These are phyloP conservation scores for Eugnorisma glareosa DNA, from an alignment of 2,888 invertebrate species.

Conservation along the genomic window DNA sequence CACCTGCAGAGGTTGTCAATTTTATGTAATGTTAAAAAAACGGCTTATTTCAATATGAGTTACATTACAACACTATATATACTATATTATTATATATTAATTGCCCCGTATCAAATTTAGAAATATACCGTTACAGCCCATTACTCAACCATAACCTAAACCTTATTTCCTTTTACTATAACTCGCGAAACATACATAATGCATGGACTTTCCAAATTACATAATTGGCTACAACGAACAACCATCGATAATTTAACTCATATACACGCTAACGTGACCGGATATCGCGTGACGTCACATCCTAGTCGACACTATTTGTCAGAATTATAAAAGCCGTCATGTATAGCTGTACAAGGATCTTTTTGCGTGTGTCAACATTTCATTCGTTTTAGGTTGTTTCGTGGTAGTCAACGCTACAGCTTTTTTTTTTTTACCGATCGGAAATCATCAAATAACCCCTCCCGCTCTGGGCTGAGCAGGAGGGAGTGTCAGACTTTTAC, in stretches of 20 bases:
- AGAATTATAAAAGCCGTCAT: slow-evolving; percentile 5
- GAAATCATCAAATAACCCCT: too few species aligned
- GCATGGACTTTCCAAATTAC: slow-evolving; percentile 31
- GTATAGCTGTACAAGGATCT: too few species aligned
- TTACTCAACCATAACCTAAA: slow-evolving; percentile 1
- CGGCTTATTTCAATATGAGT: background rate
- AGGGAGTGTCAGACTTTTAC: too few species aligned
- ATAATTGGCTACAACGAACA: slow-evolving; percentile 30
- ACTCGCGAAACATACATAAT: slow-evolving; percentile 14
- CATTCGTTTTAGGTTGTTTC: too few species aligned
- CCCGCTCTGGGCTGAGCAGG: too few species aligned
- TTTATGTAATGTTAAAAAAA: background rate
- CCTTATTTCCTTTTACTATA: slow-evolving; percentile 2
- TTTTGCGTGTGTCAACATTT: too few species aligned
- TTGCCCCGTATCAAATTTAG: background rate
- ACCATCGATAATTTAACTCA: slow-evolving; percentile 36
- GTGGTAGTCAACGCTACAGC: too few species aligned
- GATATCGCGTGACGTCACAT: slow-evolving; percentile 56
- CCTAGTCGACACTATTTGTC: slow-evolving; percentile 44
- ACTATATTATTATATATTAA: too few species aligned
- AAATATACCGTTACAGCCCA: background rate
- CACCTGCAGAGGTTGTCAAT: background rate
- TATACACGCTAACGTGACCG: slow-evolving; percentile 29
- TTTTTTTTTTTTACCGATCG: too few species aligned
- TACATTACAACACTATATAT: background rate